Evolutionary conservation across 92 coral and sea anemone species (phyloP).

Genomic region (Blastomussa wellsi): DNA sequence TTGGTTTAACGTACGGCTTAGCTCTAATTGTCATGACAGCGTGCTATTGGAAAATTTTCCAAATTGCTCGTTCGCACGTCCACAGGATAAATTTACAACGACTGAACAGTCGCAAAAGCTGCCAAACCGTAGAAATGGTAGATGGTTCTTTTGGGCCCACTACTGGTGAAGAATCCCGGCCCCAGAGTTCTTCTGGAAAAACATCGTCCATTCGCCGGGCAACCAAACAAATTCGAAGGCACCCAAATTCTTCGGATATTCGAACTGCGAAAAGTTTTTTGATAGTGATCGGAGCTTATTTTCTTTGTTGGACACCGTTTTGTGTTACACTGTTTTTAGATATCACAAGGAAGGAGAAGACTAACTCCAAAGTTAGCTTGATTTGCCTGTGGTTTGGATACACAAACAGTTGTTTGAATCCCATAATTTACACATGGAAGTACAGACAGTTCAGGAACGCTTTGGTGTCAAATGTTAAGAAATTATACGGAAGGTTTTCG

Average conservation of each 20-base stretch:
- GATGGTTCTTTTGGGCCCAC: neutral
- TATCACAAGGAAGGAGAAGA: constrained; percentile 24
- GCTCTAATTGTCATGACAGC: constrained; percentile 48
- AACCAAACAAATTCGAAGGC: neutral
- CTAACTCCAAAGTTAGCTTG: constrained; percentile 37
- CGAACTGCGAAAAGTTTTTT: constrained; percentile 63
- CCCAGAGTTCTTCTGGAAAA: neutral
- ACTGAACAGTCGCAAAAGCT: neutral
- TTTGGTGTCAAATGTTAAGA: neutral
- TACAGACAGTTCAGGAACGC: constrained; percentile 67
- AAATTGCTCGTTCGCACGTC: constrained; percentile 56
- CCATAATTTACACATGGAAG: constrained; percentile 66
- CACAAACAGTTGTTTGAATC: constrained; percentile 59
- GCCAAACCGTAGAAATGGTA: neutral
- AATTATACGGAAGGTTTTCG: neutral
- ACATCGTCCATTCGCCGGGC: neutral
- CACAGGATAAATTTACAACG: constrained; percentile 40
- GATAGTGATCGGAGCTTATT: constrained; percentile 47
- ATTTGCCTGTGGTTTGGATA: constrained; percentile 65
- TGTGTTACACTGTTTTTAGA: constrained; percentile 44
- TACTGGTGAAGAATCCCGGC: neutral
- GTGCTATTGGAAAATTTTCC: constrained; percentile 59
- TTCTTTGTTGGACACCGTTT: constrained; percentile 72
- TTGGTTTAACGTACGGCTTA: constrained; percentile 56
- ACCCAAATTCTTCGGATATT: constrained; percentile 30